These are phyloP conservation scores for Porites australiensis DNA, from an alignment of 64 coral and sea anemone species.

Conservation along the genomic window DNA sequence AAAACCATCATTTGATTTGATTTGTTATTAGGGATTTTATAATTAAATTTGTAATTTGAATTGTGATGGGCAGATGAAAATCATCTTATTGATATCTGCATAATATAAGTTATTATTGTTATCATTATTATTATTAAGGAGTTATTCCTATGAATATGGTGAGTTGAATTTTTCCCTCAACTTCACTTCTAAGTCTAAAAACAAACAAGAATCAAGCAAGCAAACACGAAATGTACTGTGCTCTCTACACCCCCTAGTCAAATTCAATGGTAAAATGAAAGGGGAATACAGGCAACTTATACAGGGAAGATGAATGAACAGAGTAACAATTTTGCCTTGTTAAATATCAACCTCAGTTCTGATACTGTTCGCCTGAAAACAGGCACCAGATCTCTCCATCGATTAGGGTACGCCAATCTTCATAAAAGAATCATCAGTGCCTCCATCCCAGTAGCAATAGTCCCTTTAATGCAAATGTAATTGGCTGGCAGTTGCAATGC, in stretches of 20 bases:
- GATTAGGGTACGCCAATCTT: constrained; percentile 60
- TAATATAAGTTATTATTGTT: constrained; percentile 5
- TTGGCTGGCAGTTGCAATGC: constrained; percentile 10
- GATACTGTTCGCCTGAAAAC: constrained; percentile 51
- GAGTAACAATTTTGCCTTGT: constrained; percentile 63
- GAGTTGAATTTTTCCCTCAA: not conserved
- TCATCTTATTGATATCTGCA: constrained; percentile 7
- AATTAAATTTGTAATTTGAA: constrained; percentile 4
- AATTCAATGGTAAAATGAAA: not conserved
- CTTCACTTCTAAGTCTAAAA: not conserved
- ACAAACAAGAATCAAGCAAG: not conserved
- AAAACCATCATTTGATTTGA: no score
- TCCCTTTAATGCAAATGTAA: constrained; percentile 61
- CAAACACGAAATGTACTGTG: not conserved
- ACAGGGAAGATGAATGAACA: constrained; percentile 59
- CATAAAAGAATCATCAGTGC: constrained; percentile 52
- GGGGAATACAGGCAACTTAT: constrained; percentile 64
- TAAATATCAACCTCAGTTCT: constrained; percentile 83
- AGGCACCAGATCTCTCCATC: constrained; percentile 71
- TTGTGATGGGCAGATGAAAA: constrained; percentile 22
- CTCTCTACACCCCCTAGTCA: not conserved
- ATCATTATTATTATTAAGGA: constrained; percentile 20
- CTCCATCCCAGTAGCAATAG: constrained; percentile 66
- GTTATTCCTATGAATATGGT: constrained; percentile 18
- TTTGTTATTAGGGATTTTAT: no score